A percentile compares a stretch with the other conserved stretches of the same genome.
These are phyloP conservation scores for Entelurus aequoreus DNA, from an alignment of 2,113 vertebrate genomes.

Conservation along the genomic window DNA sequence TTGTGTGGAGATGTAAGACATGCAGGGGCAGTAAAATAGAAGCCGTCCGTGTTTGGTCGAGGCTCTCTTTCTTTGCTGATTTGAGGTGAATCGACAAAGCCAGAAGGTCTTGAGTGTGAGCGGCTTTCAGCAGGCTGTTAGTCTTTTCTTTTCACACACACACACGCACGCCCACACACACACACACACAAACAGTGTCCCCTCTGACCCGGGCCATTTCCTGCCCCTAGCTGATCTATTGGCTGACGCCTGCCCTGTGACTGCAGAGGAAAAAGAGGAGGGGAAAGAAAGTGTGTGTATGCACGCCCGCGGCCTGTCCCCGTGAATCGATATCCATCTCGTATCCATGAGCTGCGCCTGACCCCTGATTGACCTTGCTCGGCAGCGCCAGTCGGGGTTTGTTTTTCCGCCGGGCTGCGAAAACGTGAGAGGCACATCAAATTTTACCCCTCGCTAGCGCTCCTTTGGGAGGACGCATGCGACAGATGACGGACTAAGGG, in stretches of 20 bases:
- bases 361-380: conserved; percentile 65
- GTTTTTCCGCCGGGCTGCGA: conserved; percentile 43
- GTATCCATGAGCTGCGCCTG: conserved; percentile 66
- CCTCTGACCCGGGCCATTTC: conserved; percentile 64
- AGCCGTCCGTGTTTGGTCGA: conserved; percentile 23
- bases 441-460: conserved; percentile 46
- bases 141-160: conserved; percentile 56
- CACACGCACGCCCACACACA: conserved; percentile 18
- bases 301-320: conserved; percentile 54
- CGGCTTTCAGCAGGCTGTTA: conserved; percentile 61
- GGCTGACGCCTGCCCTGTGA: conserved; percentile 61
- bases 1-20: conserved; percentile 14
- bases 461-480: conserved; percentile 3
- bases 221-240: conserved; percentile 73
- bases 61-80: conserved; percentile 32
- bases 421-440: conserved; percentile 52
- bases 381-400: conserved; percentile 43
- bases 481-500: conserved; percentile 23
- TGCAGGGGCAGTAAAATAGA: conserved; percentile 18
- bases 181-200: conserved; percentile 17
- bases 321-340: conserved; percentile 70
- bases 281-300: conserved; percentile 25
- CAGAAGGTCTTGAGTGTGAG: conserved; percentile 51
- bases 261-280: conserved; percentile 48
- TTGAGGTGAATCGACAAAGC: conserved; percentile 37